Conservation (phyloP, 2,888 invertebrate genomes). For the Zootermopsis nevadensis region DNA sequence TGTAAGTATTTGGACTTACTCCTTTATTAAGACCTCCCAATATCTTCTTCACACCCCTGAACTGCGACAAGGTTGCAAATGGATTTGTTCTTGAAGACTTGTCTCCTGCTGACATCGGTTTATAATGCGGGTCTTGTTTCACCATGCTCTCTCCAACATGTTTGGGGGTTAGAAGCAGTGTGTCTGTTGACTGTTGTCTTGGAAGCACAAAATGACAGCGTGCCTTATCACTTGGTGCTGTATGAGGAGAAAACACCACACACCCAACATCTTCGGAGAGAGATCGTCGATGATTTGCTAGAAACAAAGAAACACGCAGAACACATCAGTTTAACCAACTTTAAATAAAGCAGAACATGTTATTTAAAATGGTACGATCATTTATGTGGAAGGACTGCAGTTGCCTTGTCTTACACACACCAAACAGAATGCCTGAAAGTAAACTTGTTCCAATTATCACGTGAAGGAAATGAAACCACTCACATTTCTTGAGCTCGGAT, state of each 20-base stretch:
- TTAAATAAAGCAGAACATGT: too few species aligned
- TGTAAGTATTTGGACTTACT: slow-evolving; percentile 40
- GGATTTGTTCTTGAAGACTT: slow-evolving; percentile 71
- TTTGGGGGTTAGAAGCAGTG: slow-evolving; percentile 67
- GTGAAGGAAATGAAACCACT: background rate
- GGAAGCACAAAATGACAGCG: slow-evolving; percentile 73
- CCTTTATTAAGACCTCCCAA: slow-evolving; percentile 70
- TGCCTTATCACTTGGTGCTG: slow-evolving; percentile 79
- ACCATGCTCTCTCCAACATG: slow-evolving; percentile 88
- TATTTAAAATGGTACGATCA: too few species aligned
- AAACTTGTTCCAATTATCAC: too few species aligned
- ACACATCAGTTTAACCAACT: too few species aligned
- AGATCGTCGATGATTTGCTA: slow-evolving; percentile 77
- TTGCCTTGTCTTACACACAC: too few species aligned
- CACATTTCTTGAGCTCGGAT: slow-evolving; percentile 29
- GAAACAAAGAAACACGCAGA: background rate
- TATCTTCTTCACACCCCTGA: slow-evolving; percentile 82
- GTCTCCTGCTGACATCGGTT: slow-evolving; percentile 67
- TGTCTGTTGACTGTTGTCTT: slow-evolving; percentile 57
- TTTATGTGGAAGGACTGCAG: too few species aligned
- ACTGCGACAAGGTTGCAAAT: slow-evolving; percentile 78
- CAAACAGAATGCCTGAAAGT: too few species aligned
- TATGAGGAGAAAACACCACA: slow-evolving; percentile 70
- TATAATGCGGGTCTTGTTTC: slow-evolving; percentile 84
- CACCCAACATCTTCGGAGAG: slow-evolving; percentile 76